phyloP scores from a whole-genome alignment of 2,113 vertebrate species.

The Ochotona princeps region DNA sequence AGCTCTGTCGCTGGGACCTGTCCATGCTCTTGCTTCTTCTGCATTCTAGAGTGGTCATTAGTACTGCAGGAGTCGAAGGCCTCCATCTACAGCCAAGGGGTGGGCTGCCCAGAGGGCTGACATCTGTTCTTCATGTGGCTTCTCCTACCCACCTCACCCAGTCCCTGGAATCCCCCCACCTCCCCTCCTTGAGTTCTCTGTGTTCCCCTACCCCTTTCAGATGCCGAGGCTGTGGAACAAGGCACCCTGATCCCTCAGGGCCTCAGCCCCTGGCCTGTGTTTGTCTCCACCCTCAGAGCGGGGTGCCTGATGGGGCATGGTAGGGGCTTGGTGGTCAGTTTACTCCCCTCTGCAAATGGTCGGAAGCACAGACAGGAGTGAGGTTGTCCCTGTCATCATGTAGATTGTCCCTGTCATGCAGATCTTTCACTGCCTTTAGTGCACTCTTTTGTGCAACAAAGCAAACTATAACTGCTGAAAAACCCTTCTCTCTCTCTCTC shows the following conservation, averaged over 20 bases:
- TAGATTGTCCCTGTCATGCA: conserved; percentile 85
- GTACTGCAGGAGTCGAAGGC: neutral
- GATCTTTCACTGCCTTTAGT: conserved; percentile 85
- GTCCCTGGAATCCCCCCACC: neutral
- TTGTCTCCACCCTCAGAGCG: conserved; percentile 49
- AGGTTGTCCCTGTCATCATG: conserved; percentile 85
- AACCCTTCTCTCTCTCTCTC: conserved; percentile 82
- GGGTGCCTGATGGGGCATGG: neutral
- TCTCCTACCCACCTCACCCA: neutral
- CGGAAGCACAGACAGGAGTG: conserved; percentile 81
- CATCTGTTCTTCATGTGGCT: too few species aligned
- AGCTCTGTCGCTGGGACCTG: neutral
- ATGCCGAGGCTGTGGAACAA: neutral
- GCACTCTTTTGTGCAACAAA: conserved; percentile 87
- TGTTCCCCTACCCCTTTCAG: neutral
- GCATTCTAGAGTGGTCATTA: too few species aligned
- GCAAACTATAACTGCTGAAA: conserved; percentile 90
- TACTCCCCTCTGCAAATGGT: conserved; percentile 74
- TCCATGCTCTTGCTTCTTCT: neutral
- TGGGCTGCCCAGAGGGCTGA: too few species aligned
- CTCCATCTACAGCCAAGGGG: too few species aligned
- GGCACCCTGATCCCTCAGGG: neutral
- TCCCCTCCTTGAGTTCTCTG: neutral
- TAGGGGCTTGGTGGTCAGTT: conserved; percentile 66
- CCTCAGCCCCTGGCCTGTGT: neutral